Evolutionary conservation across 2,888 invertebrate species (phyloP), one percentile per base, ranked within the genome.

Genomic region (Parnassius glacialis): DNA sequence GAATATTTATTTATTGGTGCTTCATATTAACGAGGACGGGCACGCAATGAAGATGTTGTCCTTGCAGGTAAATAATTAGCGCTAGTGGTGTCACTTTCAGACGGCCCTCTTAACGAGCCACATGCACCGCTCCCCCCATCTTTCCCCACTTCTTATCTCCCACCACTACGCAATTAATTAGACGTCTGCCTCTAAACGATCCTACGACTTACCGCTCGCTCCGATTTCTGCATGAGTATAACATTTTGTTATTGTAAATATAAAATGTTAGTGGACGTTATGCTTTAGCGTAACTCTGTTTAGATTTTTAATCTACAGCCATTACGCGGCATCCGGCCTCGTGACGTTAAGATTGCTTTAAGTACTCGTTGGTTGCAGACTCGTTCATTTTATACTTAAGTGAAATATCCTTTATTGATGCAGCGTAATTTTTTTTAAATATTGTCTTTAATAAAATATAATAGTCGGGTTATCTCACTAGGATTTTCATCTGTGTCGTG

Each of bases 31-130:
- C 73, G 78, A 71, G 70, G 74, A 69, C 67, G 67, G 66, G 56
- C 16, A 47, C 68, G 67, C 73, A 69, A 65, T 65, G 64, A 70
- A 79, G 80, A 80, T 78, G 77, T 74, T 78, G 83, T 86, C 83
- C 83, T 84, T 78, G 69, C 76, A 73, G 79, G 80, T 85, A 88
- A 89, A 83, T 87, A 90, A 90, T 90, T 90, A 89, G 85, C 84
- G 72, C 69, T 67, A 72, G 65, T 70, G 86, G 89, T 90, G 90
- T 90, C 90, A 90, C 77, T 87, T 89, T 85, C 90, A 90, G 89
- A 87, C 80, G 78, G 68, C 67, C 69, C 70, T 78, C 70, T 83
- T 88, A 89, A 88, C 87, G 84, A 89, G 84, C 76, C 78, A 78
- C 79, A 79, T 79, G 80, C 78, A 72, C 73, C 71, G 64, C 67